phyloP scores from a whole-genome alignment of 2,113 vertebrate genomes.

The Misgurnus anguillicaudatus region DNA sequence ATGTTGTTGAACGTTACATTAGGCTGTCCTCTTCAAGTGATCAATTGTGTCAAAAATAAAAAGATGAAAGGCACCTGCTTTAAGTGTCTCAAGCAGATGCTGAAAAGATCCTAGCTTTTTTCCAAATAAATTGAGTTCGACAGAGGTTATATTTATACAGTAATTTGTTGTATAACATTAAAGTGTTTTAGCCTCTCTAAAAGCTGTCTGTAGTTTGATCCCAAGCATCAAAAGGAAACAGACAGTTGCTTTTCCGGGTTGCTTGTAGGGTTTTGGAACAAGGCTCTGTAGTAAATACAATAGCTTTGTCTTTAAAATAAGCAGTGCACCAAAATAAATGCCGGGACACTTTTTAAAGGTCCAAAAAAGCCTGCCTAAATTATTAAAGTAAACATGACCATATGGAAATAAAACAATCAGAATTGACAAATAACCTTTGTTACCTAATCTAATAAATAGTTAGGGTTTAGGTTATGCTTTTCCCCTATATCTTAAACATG shows the following conservation, averaged over 20 bases:
- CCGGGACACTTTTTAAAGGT: no score
- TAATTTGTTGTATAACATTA: neutral
- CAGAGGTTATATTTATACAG: no score
- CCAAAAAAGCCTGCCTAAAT: no score
- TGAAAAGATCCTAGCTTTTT: no score
- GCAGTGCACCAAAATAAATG: no score
- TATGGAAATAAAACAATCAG: neutral
- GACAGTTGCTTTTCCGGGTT: neutral
- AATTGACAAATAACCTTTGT: neutral
- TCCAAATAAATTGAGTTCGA: no score
- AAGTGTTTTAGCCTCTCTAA: neutral
- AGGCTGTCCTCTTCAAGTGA: neutral
- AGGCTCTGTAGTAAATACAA: neutral
- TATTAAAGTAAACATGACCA: neutral
- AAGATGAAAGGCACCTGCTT: neutral
- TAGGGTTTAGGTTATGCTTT: neutral
- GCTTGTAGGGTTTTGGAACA: no score
- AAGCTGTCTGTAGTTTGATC: neutral
- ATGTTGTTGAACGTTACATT: neutral
- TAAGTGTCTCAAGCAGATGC: neutral
- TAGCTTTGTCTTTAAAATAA: neutral
- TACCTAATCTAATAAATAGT: neutral
- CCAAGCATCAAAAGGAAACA: no score
- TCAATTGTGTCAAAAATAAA: neutral
- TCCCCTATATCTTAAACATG: neutral